phyloP scores from a whole-genome alignment of 2,888 invertebrate species.

The Plebejus anna region DNA sequence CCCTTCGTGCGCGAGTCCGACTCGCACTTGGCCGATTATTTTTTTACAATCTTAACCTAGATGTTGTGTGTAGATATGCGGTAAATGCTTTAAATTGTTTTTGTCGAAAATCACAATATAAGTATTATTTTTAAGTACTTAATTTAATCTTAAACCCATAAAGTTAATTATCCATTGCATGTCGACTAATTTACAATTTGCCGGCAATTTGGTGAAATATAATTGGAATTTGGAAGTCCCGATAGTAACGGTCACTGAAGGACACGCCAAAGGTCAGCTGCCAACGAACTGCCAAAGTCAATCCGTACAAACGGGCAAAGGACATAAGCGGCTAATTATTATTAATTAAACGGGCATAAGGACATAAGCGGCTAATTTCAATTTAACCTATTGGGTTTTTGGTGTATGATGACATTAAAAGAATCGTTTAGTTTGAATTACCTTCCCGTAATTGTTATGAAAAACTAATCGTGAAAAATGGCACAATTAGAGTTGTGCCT shows the following conservation, averaged over 20 bases:
- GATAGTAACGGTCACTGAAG: constrained; percentile 16
- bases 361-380: constrained; percentile 22
- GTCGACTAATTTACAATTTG: neutral
- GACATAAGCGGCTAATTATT: constrained; percentile 26
- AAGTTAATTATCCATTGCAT: neutral
- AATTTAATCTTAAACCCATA: too few species aligned
- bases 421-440: too few species aligned
- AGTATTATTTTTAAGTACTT: too few species aligned
- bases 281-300: constrained; percentile 29
- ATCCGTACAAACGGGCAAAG: constrained; percentile 26
- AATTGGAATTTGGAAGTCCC: neutral
- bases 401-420: neutral
- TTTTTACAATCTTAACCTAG: too few species aligned
- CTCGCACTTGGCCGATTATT: too few species aligned
- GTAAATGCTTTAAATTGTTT: too few species aligned
- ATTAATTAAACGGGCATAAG: constrained; percentile 19
- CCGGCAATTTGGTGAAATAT: neutral
- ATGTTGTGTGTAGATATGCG: too few species aligned
- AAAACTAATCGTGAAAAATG: too few species aligned
- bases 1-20: too few species aligned
- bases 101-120: too few species aligned
- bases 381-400: neutral
- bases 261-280: constrained; percentile 19
- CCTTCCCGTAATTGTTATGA: too few species aligned
- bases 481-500: too few species aligned